phyloP scores from a whole-genome alignment of 2,888 invertebrate genomes.

The Spodoptera littoralis region DNA sequence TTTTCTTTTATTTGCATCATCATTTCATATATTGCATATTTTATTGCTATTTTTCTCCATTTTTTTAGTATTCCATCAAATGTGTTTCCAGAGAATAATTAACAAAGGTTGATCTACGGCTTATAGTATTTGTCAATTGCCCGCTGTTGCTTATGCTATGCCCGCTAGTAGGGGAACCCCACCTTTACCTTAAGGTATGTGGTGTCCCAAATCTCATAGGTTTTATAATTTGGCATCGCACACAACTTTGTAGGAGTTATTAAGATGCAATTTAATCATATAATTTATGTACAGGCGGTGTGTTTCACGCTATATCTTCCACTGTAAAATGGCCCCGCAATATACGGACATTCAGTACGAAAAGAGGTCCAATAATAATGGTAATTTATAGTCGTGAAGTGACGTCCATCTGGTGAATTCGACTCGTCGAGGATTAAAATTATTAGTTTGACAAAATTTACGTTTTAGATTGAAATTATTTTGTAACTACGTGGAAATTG shows the following conservation, averaged over 20 bases:
- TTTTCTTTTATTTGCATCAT: no score
- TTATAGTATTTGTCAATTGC: neutral
- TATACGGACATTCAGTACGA: no score
- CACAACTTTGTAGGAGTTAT: constrained; percentile 50
- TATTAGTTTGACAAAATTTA: constrained; percentile 35
- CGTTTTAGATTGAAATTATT: constrained; percentile 23
- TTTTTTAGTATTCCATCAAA: no score
- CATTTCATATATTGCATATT: no score
- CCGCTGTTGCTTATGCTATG: neutral
- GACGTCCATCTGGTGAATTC: constrained; percentile 14
- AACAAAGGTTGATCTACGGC: no score
- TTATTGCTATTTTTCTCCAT: no score
- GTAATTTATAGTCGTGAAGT: no score
- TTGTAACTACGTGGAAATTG: constrained; percentile 16
- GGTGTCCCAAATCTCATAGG: constrained; percentile 46
- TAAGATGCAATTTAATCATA: constrained; percentile 54
- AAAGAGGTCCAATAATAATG: no score
- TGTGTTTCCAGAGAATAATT: no score
- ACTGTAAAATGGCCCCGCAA: no score
- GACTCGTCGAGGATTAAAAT: constrained; percentile 29
- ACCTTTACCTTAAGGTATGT: constrained; percentile 34
- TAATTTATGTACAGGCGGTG: constrained; percentile 32
- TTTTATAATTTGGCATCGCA: constrained; percentile 58
- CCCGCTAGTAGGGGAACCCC: constrained; percentile 21
- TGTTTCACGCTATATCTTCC: neutral